phyloP scores from a whole-genome alignment of 2,888 invertebrate species.

The Lypha dubia region DNA sequence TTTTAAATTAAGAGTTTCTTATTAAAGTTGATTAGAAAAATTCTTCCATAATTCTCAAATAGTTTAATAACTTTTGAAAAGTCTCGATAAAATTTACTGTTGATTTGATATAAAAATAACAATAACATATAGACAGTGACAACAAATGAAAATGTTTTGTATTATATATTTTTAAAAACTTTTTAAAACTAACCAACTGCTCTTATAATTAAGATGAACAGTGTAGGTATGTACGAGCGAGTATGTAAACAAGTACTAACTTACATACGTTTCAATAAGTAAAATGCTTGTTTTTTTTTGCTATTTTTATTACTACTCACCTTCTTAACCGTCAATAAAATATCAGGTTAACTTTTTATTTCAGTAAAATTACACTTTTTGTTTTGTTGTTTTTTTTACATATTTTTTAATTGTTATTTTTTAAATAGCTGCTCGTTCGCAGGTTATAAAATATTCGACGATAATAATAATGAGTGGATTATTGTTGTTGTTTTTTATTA shows the following conservation, averaged over 20 bases:
- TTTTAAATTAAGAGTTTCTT: too few relatives aligned
- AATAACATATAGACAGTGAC: too few relatives aligned
- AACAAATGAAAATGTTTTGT: too few relatives aligned
- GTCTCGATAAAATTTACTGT: too few relatives aligned
- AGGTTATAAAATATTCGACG: neutral
- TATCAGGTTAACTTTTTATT: neutral
- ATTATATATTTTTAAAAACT: too few relatives aligned
- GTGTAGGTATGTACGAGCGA: neutral
- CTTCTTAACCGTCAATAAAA: neutral
- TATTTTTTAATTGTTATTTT: neutral
- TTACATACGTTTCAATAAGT: neutral
- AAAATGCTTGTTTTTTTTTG: neutral
- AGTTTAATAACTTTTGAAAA: too few relatives aligned
- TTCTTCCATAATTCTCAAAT: too few relatives aligned
- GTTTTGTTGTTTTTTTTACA: neutral
- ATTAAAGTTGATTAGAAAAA: too few relatives aligned
- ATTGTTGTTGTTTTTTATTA: slow-evolving; percentile 10
- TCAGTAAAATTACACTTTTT: neutral
- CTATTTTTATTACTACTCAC: neutral
- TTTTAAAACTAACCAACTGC: neutral
- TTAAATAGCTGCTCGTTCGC: neutral
- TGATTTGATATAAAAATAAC: too few relatives aligned
- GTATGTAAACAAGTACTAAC: neutral
- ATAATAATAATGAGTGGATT: neutral
- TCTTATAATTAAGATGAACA: neutral